Conservation (phyloP, 2,797 vertebrate species). For the Enteromius afrohamiltoni region DNA sequence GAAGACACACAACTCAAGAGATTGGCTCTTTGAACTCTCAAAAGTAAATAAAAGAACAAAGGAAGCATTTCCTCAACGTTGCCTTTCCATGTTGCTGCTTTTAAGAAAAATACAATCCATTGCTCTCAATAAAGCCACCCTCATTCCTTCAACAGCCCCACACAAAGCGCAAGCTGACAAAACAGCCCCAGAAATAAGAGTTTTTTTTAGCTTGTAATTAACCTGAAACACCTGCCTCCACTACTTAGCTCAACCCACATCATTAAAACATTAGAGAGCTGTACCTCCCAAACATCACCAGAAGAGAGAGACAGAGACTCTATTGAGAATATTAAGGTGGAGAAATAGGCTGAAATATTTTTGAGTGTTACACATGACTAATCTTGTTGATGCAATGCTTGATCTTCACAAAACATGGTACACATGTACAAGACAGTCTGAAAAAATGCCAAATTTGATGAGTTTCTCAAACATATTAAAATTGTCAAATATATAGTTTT, state of each 20-base stretch:
- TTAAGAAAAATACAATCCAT: background rate
- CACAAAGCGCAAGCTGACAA: background rate
- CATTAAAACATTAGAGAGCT: background rate
- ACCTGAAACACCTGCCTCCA: background rate
- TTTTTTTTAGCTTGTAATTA: slow-evolving; percentile 5
- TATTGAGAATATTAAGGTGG: no score
- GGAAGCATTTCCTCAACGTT: background rate
- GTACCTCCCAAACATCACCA: background rate
- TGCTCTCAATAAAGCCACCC: no score
- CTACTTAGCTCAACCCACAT: background rate
- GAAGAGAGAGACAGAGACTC: background rate
- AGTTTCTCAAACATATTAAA: no score
- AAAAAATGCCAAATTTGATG: background rate
- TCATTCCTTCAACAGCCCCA: background rate
- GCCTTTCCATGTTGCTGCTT: background rate
- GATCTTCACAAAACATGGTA: background rate
- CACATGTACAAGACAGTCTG: background rate
- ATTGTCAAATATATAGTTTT: no score
- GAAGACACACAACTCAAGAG: background rate
- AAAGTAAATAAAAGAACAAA: background rate
- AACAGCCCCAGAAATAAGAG: background rate
- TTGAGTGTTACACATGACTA: background rate
- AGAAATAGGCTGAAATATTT: background rate
- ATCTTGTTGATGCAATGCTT: background rate
- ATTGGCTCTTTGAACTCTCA: background rate